Evolutionary conservation across 30 jellyfish, hydroid and myxozoan genomes (phyloP).

Genomic region (Clytia hemisphaerica): DNA sequence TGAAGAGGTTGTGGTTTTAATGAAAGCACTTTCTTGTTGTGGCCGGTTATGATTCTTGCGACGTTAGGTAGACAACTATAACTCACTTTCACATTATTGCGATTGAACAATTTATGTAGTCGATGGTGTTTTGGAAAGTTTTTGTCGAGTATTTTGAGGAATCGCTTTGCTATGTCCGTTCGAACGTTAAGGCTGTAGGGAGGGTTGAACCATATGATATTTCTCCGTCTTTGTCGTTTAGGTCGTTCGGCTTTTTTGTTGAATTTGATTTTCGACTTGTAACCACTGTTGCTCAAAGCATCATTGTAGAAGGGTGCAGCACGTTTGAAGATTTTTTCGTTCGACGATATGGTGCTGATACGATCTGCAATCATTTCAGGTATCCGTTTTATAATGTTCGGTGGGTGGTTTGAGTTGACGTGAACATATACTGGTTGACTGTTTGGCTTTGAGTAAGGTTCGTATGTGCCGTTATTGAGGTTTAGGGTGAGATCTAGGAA

Average conservation of each 20-base stretch:
- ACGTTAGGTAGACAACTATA: slow-evolving; percentile 41
- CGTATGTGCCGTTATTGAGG: too few species aligned
- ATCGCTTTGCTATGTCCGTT: slow-evolving; percentile 43
- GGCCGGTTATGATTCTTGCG: slow-evolving; percentile 22
- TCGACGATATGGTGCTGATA: slow-evolving; percentile 46
- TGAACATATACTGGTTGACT: too few species aligned
- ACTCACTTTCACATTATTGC: slow-evolving; percentile 33
- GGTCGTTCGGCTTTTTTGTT: not conserved
- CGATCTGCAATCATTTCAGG: too few species aligned
- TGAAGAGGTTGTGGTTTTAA: not conserved
- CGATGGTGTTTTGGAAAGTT: slow-evolving; percentile 43
- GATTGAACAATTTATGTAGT: slow-evolving; percentile 37
- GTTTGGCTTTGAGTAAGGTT: too few species aligned
- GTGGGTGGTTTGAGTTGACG: too few species aligned
- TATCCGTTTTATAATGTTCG: too few species aligned
- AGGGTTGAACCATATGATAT: slow-evolving; percentile 45
- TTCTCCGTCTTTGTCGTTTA: not conserved
- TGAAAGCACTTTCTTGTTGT: slow-evolving; percentile 30
- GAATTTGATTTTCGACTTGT: not conserved
- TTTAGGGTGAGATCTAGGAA: too few species aligned
- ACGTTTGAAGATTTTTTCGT: slow-evolving; percentile 42
- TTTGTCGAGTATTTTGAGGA: slow-evolving; percentile 36
- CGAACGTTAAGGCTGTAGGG: slow-evolving; percentile 49
- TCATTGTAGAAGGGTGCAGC: slow-evolving; percentile 47
- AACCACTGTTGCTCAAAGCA: slow-evolving; percentile 48